Evolutionary conservation across 2,888 invertebrate species (phyloP).

Genomic region (Margaritifera margaritifera): DNA sequence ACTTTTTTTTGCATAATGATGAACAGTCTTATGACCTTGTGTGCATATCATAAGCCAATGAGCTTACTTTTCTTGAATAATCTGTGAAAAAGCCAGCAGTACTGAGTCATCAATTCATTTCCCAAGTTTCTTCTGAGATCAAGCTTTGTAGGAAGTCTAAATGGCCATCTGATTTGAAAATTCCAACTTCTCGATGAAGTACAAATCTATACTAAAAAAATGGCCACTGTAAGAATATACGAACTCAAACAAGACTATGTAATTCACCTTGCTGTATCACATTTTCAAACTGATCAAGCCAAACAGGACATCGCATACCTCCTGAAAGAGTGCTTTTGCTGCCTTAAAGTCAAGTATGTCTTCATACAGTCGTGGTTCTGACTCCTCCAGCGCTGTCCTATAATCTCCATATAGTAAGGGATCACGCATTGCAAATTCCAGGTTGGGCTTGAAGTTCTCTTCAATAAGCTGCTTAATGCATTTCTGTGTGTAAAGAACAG

Average conservation of each 20-base stretch:
- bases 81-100: too few species aligned
- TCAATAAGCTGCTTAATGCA: slow-evolving; percentile 73
- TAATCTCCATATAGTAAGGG: slow-evolving; percentile 92
- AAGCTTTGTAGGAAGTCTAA: too few species aligned
- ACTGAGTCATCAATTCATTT: too few species aligned
- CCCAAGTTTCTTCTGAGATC: too few species aligned
- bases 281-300: not conserved
- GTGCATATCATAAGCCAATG: too few species aligned
- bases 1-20: too few species aligned
- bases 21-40: too few species aligned
- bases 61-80: too few species aligned
- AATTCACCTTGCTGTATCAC: too few species aligned
- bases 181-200: not conserved
- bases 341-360: slow-evolving; percentile 92
- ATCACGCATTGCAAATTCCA: slow-evolving; percentile 84
- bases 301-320: slow-evolving; percentile 76
- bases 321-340: slow-evolving; percentile 89
- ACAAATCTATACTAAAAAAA: too few species aligned
- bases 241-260: not conserved
- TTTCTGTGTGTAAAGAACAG: slow-evolving; percentile 43
- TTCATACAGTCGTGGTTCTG: slow-evolving; percentile 87
- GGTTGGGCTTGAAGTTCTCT: slow-evolving; percentile 69
- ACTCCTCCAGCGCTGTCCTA: slow-evolving; percentile 87
- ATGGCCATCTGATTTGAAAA: too few species aligned
- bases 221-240: not conserved